phyloP scores from a whole-genome alignment of 2,113 vertebrate genomes.

The Callionymus lyra region DNA sequence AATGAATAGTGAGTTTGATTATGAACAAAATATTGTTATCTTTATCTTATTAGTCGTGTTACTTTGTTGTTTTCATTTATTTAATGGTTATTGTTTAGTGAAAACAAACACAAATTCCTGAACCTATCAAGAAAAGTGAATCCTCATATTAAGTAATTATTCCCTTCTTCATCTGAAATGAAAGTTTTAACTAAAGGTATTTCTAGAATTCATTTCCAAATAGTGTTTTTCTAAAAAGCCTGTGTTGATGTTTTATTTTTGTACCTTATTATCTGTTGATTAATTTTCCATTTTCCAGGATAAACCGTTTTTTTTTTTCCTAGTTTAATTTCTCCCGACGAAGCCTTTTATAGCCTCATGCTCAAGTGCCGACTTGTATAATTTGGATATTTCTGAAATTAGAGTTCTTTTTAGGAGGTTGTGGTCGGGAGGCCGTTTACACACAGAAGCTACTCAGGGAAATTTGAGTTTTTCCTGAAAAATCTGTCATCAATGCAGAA shows the following conservation, averaged over 20 bases:
- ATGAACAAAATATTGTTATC: too few species aligned
- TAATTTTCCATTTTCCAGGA: constrained; percentile 42
- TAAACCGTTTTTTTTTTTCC: constrained; percentile 53
- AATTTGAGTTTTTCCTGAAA: not conserved
- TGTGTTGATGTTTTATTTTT: constrained; percentile 28
- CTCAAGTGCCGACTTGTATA: constrained; percentile 42
- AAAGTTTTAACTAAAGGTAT: too few species aligned
- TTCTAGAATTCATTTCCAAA: not conserved
- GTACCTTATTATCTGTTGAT: constrained; percentile 40
- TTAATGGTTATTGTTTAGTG: too few species aligned
- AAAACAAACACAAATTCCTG: too few species aligned
- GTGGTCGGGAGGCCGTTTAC: constrained; percentile 29
- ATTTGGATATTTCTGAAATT: constrained; percentile 52
- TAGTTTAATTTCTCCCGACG: constrained; percentile 43
- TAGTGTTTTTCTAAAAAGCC: constrained; percentile 2
- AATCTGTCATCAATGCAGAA: not conserved
- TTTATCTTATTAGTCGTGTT: too few species aligned
- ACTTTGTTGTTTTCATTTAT: too few species aligned
- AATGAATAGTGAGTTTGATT: too few species aligned
- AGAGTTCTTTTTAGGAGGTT: constrained; percentile 18
- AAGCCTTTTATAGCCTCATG: constrained; percentile 46
- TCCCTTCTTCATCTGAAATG: too few species aligned
- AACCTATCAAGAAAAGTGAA: too few species aligned
- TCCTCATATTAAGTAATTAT: too few species aligned
- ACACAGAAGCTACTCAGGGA: constrained; percentile 12